These are phyloP conservation scores for Archocentrus centrarchus DNA, from an alignment of 2,113 vertebrate species.

Conservation along the genomic window DNA sequence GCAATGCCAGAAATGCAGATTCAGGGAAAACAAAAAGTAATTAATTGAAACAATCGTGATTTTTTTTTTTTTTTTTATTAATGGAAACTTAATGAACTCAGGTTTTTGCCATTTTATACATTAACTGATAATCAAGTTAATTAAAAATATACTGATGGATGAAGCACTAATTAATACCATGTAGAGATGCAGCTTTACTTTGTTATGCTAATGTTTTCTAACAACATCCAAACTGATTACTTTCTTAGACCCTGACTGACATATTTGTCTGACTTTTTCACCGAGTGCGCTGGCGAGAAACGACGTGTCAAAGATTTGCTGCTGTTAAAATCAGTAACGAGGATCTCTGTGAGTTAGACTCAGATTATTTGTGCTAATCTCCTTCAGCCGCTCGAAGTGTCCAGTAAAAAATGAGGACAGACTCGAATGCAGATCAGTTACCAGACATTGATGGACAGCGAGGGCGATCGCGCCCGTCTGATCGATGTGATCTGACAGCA, in stretches of 20 bases:
- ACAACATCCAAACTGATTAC: neutral
- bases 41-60: too few relatives aligned
- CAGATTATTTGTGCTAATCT: neutral
- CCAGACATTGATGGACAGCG: neutral
- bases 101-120: neutral
- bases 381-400: neutral
- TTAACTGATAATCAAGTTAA: neutral
- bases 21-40: too few relatives aligned
- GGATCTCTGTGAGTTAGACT: conserved; percentile 1
- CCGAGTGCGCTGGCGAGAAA: neutral
- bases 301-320: neutral
- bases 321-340: neutral
- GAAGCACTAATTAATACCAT: neutral
- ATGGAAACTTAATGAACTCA: neutral
- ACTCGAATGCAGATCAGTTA: neutral
- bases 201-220: neutral
- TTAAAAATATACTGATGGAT: too few relatives aligned
- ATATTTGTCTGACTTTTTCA: neutral
- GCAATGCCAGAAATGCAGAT: neutral
- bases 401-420: neutral
- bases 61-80: too few relatives aligned
- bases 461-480: neutral
- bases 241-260: neutral
- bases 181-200: too few relatives aligned
- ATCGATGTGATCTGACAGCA: neutral